phyloP scores from a whole-genome alignment of 2,113 vertebrate genomes.

The Stercorarius parasiticus region DNA sequence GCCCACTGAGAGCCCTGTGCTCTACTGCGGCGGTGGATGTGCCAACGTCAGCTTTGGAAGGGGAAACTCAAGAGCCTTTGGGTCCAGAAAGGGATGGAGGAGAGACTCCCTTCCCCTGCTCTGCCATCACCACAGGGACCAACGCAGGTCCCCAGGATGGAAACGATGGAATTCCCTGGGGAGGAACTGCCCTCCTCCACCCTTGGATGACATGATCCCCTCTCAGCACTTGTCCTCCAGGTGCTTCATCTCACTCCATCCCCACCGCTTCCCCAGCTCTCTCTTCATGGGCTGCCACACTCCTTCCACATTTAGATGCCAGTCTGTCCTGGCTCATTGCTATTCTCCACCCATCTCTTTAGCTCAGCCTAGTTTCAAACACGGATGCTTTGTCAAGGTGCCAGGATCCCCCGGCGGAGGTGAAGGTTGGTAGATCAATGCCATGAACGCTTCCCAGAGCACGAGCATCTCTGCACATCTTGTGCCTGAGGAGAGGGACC shows the following conservation, averaged over 20 bases:
- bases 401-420: not conserved
- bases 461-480: not conserved
- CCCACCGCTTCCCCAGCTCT: not conserved
- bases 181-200: not conserved
- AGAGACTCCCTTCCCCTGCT: not conserved
- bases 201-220: not conserved
- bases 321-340: constrained; percentile 15
- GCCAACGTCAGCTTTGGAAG: not conserved
- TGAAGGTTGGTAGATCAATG: constrained; percentile 14
- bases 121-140: not conserved
- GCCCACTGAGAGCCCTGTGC: not conserved
- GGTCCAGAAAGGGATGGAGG: not conserved
- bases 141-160: not conserved
- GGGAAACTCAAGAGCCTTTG: not conserved
- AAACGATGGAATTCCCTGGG: rapidly evolving
- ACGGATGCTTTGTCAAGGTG: not conserved
- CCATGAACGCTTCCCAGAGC: not conserved
- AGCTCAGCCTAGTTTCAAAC: constrained; percentile 14
- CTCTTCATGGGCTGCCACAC: not conserved
- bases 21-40: not conserved
- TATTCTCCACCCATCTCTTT: constrained; percentile 9
- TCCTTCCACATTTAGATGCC: not conserved
- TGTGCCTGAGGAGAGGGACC: not conserved
- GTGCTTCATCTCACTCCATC: not conserved
- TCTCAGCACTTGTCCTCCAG: not conserved